Conservation (phyloP, 1,140 invertebrate species). For the Venustaconcha ellipsiformis region DNA sequence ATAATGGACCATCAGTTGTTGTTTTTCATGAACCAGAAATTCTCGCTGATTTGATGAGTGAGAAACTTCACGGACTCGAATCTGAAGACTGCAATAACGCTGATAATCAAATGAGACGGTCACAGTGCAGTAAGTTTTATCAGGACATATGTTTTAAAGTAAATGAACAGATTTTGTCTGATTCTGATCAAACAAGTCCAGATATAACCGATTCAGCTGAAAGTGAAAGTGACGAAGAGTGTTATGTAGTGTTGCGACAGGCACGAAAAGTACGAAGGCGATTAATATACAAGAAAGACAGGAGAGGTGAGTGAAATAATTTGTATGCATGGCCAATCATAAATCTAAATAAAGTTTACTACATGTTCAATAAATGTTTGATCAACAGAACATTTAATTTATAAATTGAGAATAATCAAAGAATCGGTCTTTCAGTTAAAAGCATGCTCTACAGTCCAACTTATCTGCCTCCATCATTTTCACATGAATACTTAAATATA, state of each 20-base stretch:
- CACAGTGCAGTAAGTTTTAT: slow-evolving; percentile 43
- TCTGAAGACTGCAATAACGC: slow-evolving; percentile 33
- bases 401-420: too few relatives aligned
- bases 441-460: too few relatives aligned
- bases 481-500: too few relatives aligned
- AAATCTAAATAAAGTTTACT: too few relatives aligned
- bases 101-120: slow-evolving; percentile 24
- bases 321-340: too few relatives aligned
- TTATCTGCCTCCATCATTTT: too few relatives aligned
- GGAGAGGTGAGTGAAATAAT: slow-evolving; percentile 17
- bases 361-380: too few relatives aligned
- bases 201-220: not conserved
- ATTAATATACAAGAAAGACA: slow-evolving; percentile 8
- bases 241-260: slow-evolving; percentile 26
- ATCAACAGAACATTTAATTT: too few relatives aligned
- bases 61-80: slow-evolving; percentile 37
- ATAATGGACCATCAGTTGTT: slow-evolving; percentile 43
- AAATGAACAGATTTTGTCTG: slow-evolving; percentile 43
- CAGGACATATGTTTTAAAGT: slow-evolving; percentile 35
- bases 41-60: slow-evolving; percentile 38
- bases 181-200: slow-evolving; percentile 32
- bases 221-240: slow-evolving; percentile 26
- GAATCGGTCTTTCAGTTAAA: too few relatives aligned
- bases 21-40: slow-evolving; percentile 44
- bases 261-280: slow-evolving; percentile 15